Evolutionary conservation across 2,797 vertebrate species (phyloP).

Genomic region (Vipera ursinii): DNA sequence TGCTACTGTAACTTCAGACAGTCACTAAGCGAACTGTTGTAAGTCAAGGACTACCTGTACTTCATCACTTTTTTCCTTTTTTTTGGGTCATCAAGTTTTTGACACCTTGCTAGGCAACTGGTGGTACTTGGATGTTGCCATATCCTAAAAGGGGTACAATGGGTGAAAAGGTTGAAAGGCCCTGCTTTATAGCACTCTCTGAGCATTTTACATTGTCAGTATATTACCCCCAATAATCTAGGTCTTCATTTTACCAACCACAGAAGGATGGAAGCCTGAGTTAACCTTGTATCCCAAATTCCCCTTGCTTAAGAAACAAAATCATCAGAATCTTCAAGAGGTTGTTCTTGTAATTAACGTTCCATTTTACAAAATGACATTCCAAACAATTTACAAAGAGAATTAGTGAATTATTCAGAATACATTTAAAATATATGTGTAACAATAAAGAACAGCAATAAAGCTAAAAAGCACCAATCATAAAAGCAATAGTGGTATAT

Average conservation of each 20-base stretch:
- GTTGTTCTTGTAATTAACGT: neutral
- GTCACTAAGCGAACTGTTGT: too few relatives aligned
- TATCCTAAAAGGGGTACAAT: too few relatives aligned
- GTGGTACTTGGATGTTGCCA: too few relatives aligned
- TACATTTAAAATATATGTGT: neutral
- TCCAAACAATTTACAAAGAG: neutral
- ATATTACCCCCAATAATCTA: neutral
- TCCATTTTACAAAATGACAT: neutral
- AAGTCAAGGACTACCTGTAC: too few relatives aligned
- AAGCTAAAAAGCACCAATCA: neutral
- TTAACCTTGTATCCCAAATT: neutral
- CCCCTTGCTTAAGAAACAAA: neutral
- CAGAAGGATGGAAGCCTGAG: neutral
- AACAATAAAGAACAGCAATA: constrained; percentile 3
- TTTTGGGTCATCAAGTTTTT: too few relatives aligned
- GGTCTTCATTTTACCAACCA: neutral
- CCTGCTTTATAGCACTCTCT: neutral
- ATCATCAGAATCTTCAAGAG: neutral
- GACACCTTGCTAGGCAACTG: too few relatives aligned
- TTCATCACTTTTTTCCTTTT: too few relatives aligned
- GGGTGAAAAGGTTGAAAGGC: too few relatives aligned
- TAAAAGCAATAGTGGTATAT: neutral
- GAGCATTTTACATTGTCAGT: neutral
- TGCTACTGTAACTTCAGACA: too few relatives aligned
- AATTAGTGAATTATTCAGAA: neutral